These are phyloP conservation scores for Toxotes jaculatrix DNA, from an alignment of 2,113 vertebrate species.

Conservation along the genomic window DNA sequence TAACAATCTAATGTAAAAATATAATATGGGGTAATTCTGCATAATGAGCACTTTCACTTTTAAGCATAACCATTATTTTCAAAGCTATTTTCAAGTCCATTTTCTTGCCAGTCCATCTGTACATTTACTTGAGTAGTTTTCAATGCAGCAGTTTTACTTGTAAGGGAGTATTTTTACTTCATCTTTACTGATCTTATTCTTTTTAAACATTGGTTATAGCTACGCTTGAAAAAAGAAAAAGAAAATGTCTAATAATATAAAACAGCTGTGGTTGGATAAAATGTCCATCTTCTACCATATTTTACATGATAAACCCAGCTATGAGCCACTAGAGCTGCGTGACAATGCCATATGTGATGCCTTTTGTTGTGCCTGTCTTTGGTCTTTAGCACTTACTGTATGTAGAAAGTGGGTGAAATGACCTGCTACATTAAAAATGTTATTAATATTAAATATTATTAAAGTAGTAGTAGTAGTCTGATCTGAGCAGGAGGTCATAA, in stretches of 20 bases:
- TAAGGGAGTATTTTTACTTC: too few relatives aligned
- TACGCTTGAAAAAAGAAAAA: not conserved
- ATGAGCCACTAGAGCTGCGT: not conserved
- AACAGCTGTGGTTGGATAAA: not conserved
- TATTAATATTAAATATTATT: too few relatives aligned
- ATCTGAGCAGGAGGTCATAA: not conserved
- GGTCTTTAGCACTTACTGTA: not conserved
- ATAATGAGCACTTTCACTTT: too few relatives aligned
- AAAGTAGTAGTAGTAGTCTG: too few relatives aligned
- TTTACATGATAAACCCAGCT: not conserved
- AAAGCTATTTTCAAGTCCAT: not conserved
- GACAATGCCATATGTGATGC: not conserved
- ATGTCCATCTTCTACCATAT: not conserved
- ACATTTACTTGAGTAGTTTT: not conserved
- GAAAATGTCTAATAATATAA: not conserved
- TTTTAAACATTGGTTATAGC: not conserved
- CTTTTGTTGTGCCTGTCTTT: not conserved
- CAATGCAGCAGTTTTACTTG: not conserved
- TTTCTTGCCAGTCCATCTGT: not conserved
- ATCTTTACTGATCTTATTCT: not conserved
- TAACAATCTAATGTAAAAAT: not conserved
- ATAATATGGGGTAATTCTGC: too few relatives aligned
- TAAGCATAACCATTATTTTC: too few relatives aligned
- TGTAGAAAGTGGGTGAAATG: not conserved
- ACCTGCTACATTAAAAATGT: not conserved